A percentile compares a stretch with the other conserved stretches of the same genome.
phyloP scores from a whole-genome alignment of 2,113 vertebrate species.

The Carlito syrichta region DNA sequence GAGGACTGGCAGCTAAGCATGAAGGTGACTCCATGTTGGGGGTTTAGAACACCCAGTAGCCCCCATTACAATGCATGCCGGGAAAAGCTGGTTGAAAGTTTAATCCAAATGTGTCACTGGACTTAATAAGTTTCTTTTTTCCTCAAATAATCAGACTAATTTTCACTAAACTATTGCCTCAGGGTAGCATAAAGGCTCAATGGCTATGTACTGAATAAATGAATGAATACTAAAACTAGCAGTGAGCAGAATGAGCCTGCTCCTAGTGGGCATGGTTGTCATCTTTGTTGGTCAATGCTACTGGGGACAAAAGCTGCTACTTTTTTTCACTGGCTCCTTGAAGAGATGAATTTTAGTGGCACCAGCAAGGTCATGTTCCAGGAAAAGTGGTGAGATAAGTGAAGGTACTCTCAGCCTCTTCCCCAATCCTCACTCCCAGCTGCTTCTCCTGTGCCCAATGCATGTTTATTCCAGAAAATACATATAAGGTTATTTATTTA shows the following conservation, averaged over 20 bases:
- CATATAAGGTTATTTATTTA: not conserved
- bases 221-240: not conserved
- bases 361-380: not conserved
- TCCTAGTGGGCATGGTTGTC: not conserved
- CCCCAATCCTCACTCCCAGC: not conserved
- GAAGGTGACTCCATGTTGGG: constrained; percentile 43
- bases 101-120: constrained; percentile 61
- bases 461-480: not conserved
- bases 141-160: constrained; percentile 41
- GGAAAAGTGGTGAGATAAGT: not conserved
- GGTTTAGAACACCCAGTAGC: not conserved
- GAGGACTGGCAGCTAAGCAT: constrained; percentile 21
- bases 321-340: not conserved
- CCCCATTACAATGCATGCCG: constrained; percentile 43
- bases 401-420: not conserved
- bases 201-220: constrained; percentile 15
- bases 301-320: not conserved
- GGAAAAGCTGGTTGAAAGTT: constrained; percentile 54
- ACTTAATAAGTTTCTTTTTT: constrained; percentile 39
- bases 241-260: not conserved
- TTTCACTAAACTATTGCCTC: constrained; percentile 3
- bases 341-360: not conserved
- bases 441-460: not conserved
- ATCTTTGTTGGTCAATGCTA: not conserved
- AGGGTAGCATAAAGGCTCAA: not conserved